Percentiles rank a stretch among this genome's conserved stretches.
Evolutionary conservation across 2,797 vertebrate genomes (phyloP).

Genomic region (Myotis pilosus): DNA sequence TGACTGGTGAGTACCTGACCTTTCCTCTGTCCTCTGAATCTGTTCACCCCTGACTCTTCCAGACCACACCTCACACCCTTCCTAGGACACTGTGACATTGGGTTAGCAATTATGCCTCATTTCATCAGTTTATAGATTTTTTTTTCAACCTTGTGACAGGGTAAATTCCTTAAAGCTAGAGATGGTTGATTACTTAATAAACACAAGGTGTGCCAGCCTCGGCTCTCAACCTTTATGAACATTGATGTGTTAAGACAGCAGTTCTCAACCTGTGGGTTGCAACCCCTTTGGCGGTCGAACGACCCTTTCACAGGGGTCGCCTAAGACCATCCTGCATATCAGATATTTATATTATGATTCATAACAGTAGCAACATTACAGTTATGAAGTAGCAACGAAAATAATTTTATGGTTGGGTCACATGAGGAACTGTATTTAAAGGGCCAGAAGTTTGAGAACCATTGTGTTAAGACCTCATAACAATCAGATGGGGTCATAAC

Average conservation of each 20-base stretch:
- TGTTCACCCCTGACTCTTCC: not conserved
- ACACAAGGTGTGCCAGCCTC: not conserved
- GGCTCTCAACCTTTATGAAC: not conserved
- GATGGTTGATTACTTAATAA: not conserved
- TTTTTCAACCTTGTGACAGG: not conserved
- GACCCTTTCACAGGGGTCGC: too few relatives aligned
- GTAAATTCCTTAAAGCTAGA: not conserved
- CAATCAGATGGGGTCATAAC: not conserved
- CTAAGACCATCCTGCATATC: too few relatives aligned
- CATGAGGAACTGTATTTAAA: too few relatives aligned
- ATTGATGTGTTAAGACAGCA: not conserved
- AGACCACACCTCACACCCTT: not conserved
- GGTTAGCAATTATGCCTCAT: not conserved
- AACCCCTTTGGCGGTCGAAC: too few relatives aligned
- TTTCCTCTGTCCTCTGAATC: not conserved
- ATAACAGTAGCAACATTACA: too few relatives aligned
- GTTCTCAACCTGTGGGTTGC: too few relatives aligned
- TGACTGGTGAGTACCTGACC: not conserved
- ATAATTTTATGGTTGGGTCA: too few relatives aligned
- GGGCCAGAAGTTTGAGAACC: too few relatives aligned
- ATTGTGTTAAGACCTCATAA: not conserved
- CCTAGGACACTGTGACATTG: not conserved
- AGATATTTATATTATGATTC: too few relatives aligned
- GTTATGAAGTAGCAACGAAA: too few relatives aligned
- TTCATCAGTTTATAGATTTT: not conserved